Conservation (phyloP, 2,797 vertebrate species). For the Micropoecilia bifurca region DNA sequence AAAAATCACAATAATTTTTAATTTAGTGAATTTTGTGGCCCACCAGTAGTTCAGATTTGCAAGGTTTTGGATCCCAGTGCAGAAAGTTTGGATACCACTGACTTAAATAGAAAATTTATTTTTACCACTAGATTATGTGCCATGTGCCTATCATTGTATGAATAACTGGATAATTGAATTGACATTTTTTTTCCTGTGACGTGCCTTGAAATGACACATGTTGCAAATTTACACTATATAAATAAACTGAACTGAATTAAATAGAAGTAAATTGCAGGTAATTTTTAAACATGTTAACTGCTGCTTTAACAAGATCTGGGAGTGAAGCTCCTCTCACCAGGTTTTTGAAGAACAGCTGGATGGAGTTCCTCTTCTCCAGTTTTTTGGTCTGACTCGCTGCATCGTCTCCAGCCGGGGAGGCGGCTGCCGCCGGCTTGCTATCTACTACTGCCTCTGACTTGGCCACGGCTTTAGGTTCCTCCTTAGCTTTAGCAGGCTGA, state of each 20-base stretch:
- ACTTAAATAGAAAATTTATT: too few relatives aligned
- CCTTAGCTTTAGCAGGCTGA: constrained; percentile 70
- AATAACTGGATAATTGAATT: neutral
- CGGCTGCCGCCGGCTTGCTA: constrained; percentile 63
- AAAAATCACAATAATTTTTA: too few relatives aligned
- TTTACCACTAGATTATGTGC: neutral
- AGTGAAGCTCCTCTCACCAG: constrained; percentile 80
- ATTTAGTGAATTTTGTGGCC: too few relatives aligned
- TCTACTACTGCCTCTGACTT: constrained; percentile 68
- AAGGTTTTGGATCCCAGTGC: too few relatives aligned
- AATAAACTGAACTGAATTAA: neutral
- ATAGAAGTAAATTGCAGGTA: neutral
- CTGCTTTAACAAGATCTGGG: too few relatives aligned
- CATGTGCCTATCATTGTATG: neutral
- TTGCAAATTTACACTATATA: neutral
- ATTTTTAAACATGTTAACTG: neutral
- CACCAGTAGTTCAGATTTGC: too few relatives aligned
- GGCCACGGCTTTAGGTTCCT: constrained; percentile 75
- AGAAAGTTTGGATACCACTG: too few relatives aligned
- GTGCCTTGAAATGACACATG: neutral
- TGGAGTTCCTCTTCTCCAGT: constrained; percentile 92
- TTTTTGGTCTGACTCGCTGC: constrained; percentile 75
- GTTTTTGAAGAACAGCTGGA: constrained; percentile 91
- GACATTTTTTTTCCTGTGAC: neutral
- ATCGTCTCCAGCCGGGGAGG: constrained; percentile 78